Evolutionary conservation across 2,888 invertebrate species (phyloP), one percentile per base, ranked within the genome.

Genomic region (Xylota segnis): DNA sequence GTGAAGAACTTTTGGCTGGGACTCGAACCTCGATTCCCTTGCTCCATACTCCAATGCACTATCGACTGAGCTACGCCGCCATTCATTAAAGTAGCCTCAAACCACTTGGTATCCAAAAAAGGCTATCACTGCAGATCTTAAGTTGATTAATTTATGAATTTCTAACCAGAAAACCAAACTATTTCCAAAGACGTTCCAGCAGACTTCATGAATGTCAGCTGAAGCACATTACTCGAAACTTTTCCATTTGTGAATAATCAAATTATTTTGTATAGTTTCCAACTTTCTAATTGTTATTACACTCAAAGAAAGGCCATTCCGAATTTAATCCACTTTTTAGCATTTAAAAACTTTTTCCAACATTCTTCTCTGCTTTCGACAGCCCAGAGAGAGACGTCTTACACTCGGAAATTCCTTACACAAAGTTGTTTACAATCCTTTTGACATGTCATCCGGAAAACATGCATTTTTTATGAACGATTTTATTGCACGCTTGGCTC

Each of bases 391-490:
- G 27, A 50, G 27, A 23, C 27, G 27, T 50, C 50, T 50, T 50
- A 27, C 9, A 27, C 27, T 12, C 50, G n/a, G 50, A 27, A 50
- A 23, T 23, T 52, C n/a, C 29, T 5, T 50, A 23, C 18, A 45
- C 12, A 23, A 50, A 50, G 50, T 50, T 23, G 12, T 4, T 50
- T 12, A 50, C 6, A 10, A 50, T 23, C 12, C 4, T 27, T 52
- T 29, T 52, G 52, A 52, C 6, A 29, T n/a, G 12, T 52, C 52
- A 52, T 23, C 27, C 10, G n/a, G 27, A 52, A 52, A 27, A 27
- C 29, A 52, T 52, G 52, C 52, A 52, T 4, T 29, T 52, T 29
- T n/a, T 6, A 52, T n/a, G 29, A 52, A 29, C n/a, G 12, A 27
- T 29, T 29, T n/a, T 27, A 29, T n/a, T 52, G 1, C 52, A n/a